A percentile compares a stretch with the other conserved stretches of the same genome.
Conservation (phyloP, 2,113 vertebrate species). For the Chinchilla lanigera region DNA sequence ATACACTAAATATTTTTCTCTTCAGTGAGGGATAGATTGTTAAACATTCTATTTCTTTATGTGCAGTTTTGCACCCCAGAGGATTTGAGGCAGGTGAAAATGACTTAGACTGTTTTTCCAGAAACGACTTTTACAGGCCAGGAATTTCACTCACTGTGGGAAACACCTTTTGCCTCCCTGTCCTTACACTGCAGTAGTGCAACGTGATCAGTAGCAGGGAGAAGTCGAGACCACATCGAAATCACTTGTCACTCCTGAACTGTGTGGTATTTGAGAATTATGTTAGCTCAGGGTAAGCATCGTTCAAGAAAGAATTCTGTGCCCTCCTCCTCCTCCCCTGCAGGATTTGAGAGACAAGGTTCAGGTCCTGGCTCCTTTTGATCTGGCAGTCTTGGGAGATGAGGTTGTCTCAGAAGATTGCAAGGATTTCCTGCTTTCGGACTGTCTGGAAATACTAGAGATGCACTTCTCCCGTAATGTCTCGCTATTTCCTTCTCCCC, state of each 20-base stretch:
- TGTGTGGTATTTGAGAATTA: background rate
- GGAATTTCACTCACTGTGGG: conserved; percentile 8
- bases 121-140: conserved; percentile 3
- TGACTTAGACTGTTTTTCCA: conserved; percentile 8
- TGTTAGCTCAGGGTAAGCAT: background rate
- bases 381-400: conserved; percentile 73
- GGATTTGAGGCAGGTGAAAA: conserved; percentile 31
- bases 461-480: conserved; percentile 71
- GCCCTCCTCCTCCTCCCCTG: conserved; percentile 13
- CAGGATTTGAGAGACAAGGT: conserved; percentile 59
- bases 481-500: conserved; percentile 73
- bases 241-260: background rate
- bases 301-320: background rate
- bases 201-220: background rate
- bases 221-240: background rate
- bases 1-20: conserved; percentile 32
- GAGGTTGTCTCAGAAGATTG: conserved; percentile 74
- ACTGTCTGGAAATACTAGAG: conserved; percentile 73
- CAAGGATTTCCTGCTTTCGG: conserved; percentile 80
- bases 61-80: background rate
- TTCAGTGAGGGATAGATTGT: conserved; percentile 18
- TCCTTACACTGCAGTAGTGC: background rate
- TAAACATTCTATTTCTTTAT: background rate
- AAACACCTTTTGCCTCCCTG: background rate
- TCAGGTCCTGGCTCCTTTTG: conserved; percentile 78